Percentiles rank a stretch among this genome's conserved stretches.
Evolutionary conservation across 1,140 invertebrate species (phyloP).

Genomic region (Camponotus pennsylvanicus): DNA sequence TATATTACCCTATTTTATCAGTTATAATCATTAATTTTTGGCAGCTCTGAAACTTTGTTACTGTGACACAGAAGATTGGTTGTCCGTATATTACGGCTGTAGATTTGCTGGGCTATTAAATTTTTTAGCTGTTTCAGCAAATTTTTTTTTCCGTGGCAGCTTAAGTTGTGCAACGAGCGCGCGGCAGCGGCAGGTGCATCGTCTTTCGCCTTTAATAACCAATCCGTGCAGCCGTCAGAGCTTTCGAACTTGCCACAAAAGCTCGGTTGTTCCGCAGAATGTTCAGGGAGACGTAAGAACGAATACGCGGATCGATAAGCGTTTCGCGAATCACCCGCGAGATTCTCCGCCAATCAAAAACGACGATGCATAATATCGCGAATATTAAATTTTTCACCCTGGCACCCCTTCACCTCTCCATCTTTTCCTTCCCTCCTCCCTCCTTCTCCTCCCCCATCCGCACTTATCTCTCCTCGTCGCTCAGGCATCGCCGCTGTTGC

Average conservation of each 20-base stretch:
- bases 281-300: conserved; percentile 39
- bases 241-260: conserved; percentile 58
- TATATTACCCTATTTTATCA: no score
- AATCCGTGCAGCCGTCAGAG: conserved; percentile 55
- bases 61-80: no score
- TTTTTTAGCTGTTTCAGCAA: no score
- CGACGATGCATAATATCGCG: conserved; percentile 56
- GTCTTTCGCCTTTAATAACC: conserved; percentile 56
- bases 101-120: no score
- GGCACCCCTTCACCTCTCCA: background rate
- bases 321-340: conserved; percentile 37
- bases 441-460: no score
- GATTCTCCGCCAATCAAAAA: conserved; percentile 49
- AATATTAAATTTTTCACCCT: conserved; percentile 57
- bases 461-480: background rate
- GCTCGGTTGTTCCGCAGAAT: conserved; percentile 50
- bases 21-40: no score
- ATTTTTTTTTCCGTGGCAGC: no score
- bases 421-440: background rate
- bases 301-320: conserved; percentile 42
- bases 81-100: no score
- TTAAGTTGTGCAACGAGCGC: conserved; percentile 45
- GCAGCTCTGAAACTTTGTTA: no score
- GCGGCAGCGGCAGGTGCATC: conserved; percentile 39
- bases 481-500: background rate